Evolutionary conservation across 2,888 invertebrate genomes (phyloP).

Genomic region (Drosophila melanosoma): DNA sequence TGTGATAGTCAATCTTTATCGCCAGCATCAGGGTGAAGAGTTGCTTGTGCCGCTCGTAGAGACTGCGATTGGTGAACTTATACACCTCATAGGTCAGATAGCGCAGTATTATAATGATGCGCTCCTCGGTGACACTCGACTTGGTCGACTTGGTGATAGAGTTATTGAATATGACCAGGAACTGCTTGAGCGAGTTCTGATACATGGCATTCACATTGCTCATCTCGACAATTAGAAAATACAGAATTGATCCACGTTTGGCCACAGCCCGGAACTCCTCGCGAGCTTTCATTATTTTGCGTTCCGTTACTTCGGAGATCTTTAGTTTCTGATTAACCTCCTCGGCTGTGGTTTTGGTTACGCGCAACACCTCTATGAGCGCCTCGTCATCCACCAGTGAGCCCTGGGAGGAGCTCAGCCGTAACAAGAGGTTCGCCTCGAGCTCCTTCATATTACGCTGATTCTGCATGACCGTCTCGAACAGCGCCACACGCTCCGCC

Average conservation of each 20-base stretch:
- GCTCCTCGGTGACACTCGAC: conserved; percentile 92
- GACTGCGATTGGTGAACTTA: conserved; percentile 95
- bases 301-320: conserved; percentile 96
- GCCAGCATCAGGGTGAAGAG: conserved; percentile 97
- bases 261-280: conserved; percentile 98
- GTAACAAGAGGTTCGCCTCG: conserved; percentile 95
- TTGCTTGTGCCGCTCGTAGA: conserved; percentile 97
- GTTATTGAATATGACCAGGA: conserved; percentile 95
- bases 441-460: conserved; percentile 98
- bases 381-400: conserved; percentile 98
- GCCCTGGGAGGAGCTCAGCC: conserved; percentile 96
- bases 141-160: conserved; percentile 96
- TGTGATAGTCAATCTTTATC: conserved; percentile 96
- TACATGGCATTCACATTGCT: conserved; percentile 98
- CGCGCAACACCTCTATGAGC: conserved; percentile 94
- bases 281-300: conserved; percentile 95
- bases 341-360: conserved; percentile 95
- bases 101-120: conserved; percentile 94
- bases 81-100: conserved; percentile 97
- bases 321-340: conserved; percentile 97
- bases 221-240: conserved; percentile 99
- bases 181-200: conserved; percentile 97
- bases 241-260: conserved; percentile 96
- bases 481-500: conserved; percentile 95
- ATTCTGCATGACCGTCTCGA: conserved; percentile 98